Evolutionary conservation across 1,140 invertebrate species (phyloP), one percentile per base, ranked within the genome.

Genomic region (Rhyzopertha dominica): DNA sequence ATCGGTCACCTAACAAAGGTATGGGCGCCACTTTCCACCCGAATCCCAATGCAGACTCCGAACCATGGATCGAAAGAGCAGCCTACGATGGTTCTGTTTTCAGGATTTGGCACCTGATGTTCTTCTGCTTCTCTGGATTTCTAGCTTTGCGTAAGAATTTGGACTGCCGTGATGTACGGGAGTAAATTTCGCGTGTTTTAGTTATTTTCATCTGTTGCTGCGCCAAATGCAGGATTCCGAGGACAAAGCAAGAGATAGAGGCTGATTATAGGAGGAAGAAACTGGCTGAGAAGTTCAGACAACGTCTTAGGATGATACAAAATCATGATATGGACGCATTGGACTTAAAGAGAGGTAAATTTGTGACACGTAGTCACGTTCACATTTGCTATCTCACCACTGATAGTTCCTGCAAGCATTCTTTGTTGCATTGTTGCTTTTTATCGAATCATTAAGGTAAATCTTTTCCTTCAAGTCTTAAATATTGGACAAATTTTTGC

Each of bases 161-260:
- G 4, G 12, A 3, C 17, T 14, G 17, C 12, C 28, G 17, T 3
- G 17, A 30, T 10, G 28, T 14, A 19, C 17, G 22, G 5, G n/a
- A 13, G 10, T 26, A 9, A 32, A 25, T 9, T n/a, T n/a, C n/a
- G 32, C 10, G 18, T 32, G 35, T 64, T 68, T 1, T 30, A 81
- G 80, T 85, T 32, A 81, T 93, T 41, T 78, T 87, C 49, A 62
- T 92, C 32, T 93, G 89, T 58, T 93, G 90, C 58, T 90, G 90
- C 55, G 76, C 90, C 34, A 81, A 84, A 41, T 89, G 91, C 60
- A 78, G 90, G 19, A 84, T 95, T 52, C 90, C 90, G 2, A 74
- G 90, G 17, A 94, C 90, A 0, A 94, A 93, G 62, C 90, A 94
- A 67, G 88, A 94, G 66, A 94, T 95, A 35, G 89, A 94, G 64